These are phyloP conservation scores for Sminthurinus aureus DNA, from an alignment of 2,888 invertebrate species.

Conservation along the genomic window DNA sequence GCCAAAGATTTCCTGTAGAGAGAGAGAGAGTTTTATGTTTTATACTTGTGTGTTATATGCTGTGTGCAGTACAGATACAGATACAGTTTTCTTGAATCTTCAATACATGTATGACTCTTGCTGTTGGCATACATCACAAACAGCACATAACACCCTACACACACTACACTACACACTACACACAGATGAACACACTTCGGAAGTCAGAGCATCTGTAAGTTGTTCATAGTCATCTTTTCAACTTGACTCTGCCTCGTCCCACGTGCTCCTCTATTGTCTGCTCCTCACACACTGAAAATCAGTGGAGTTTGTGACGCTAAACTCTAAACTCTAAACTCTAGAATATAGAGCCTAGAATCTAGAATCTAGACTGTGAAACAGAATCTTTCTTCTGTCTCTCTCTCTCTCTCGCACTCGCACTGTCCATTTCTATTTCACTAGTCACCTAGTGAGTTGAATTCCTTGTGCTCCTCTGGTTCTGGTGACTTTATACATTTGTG, in stretches of 20 bases:
- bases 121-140: neutral
- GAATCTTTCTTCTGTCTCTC: neutral
- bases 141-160: neutral
- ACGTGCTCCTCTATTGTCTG: constrained; percentile 33
- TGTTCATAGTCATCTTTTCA: neutral
- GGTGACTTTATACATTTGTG: neutral
- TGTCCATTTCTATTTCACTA: constrained; percentile 36
- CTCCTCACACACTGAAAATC: neutral
- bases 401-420: neutral
- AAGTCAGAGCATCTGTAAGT: too few species aligned
- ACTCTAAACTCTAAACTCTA: too few species aligned
- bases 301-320: neutral
- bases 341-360: too few species aligned
- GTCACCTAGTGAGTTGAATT: constrained; percentile 36
- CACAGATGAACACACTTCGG: neutral
- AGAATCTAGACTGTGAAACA: neutral
- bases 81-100: neutral
- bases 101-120: neutral
- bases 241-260: neutral
- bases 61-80: too few species aligned
- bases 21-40: neutral
- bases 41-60: neutral
- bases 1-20: neutral
- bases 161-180: neutral
- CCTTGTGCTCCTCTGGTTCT: neutral